Evolutionary conservation across 1,140 invertebrate genomes (phyloP).

Genomic region (Brachionus calyciflorus): DNA sequence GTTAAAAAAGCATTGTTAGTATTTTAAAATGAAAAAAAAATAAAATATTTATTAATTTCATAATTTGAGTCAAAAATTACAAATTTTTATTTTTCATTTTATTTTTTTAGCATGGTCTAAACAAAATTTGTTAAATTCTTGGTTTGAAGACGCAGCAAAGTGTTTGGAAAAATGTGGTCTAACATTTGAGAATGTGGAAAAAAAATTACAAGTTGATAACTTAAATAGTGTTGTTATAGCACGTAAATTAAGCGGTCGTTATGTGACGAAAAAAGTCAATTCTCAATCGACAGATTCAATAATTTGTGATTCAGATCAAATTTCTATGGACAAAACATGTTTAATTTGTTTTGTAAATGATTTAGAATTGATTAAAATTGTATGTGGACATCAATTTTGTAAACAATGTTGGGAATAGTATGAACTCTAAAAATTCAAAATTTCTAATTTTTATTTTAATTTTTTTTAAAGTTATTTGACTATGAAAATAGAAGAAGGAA

Average conservation of each 20-base stretch:
- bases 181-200: not conserved
- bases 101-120: constrained; percentile 70
- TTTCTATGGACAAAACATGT: constrained; percentile 63
- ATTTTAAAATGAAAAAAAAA: not conserved
- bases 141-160: constrained; percentile 69
- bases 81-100: no score
- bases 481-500: constrained; percentile 69
- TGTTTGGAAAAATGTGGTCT: constrained; percentile 68
- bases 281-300: not conserved
- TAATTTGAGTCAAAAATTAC: no score
- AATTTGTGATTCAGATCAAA: not conserved
- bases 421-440: constrained; percentile 45
- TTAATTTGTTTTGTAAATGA: constrained; percentile 65
- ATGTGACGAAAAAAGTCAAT: not conserved
- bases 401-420: constrained; percentile 67
- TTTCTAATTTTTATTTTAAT: not conserved
- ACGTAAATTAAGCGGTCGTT: constrained; percentile 16
- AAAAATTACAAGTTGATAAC: not conserved
- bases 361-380: constrained; percentile 62
- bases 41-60: constrained; percentile 5
- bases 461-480: constrained; percentile 64
- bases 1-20: constrained; percentile 68
- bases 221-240: constrained; percentile 6
- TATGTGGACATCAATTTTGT: constrained; percentile 69
- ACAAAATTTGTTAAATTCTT: constrained; percentile 69